Conservation (phyloP, 2,797 vertebrate species). For the Bovichtus diacanthus region DNA sequence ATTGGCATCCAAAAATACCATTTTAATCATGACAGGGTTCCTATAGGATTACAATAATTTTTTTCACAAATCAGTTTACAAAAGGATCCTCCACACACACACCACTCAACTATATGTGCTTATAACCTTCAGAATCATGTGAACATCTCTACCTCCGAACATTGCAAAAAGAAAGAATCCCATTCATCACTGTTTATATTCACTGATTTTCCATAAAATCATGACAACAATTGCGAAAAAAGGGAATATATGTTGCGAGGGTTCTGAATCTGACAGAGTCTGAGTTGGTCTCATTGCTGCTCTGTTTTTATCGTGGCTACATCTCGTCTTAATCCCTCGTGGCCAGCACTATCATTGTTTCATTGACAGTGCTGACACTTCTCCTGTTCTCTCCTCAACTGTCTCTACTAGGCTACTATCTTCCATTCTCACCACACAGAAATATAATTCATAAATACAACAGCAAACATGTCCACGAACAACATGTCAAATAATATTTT, state of each 20-base stretch:
- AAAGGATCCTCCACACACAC: not conserved
- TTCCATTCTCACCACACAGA: constrained; percentile 20
- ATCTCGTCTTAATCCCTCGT: constrained; percentile 63
- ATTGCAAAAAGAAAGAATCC: not conserved
- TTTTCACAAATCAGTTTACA: not conserved
- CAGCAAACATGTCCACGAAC: not conserved
- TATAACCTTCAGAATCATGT: not conserved
- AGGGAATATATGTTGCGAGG: not conserved
- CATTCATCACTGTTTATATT: constrained; percentile 4
- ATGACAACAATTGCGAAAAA: not conserved
- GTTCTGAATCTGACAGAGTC: constrained; percentile 11
- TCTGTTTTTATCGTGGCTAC: constrained; percentile 58
- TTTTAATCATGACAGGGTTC: constrained; percentile 16
- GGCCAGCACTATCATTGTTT: constrained; percentile 57
- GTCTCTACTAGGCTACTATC: constrained; percentile 13
- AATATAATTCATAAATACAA: constrained; percentile 9
- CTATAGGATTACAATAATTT: not conserved
- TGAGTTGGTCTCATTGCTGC: constrained; percentile 25
- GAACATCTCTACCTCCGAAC: not conserved
- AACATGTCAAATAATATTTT: not conserved
- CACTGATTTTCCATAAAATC: not conserved
- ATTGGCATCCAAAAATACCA: not conserved
- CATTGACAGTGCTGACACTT: constrained; percentile 68
- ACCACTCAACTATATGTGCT: not conserved
- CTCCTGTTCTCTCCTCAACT: constrained; percentile 20